These are phyloP conservation scores for Drosophila repleta DNA, from an alignment of 1,140 invertebrate genomes.

Conservation along the genomic window DNA sequence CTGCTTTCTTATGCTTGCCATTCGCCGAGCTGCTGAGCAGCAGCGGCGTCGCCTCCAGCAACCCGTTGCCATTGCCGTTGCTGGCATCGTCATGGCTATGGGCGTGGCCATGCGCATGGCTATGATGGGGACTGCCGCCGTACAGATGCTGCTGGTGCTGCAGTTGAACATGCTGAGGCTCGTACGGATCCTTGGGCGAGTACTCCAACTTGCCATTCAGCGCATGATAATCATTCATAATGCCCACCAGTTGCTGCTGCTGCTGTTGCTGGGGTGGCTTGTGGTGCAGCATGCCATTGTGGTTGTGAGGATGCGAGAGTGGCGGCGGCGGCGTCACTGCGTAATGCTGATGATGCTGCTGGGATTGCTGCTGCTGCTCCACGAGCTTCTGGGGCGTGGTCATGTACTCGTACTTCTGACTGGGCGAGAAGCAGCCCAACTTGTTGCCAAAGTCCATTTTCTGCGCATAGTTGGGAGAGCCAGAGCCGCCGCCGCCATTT, in stretches of 20 bases:
- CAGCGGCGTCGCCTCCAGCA: conserved; percentile 52
- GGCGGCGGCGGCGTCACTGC: conserved; percentile 60
- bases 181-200: conserved; percentile 75
- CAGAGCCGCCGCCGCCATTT: conserved; percentile 63
- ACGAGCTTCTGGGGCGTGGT: conserved; percentile 66
- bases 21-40: conserved; percentile 39
- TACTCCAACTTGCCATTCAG: conserved; percentile 78
- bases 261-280: conserved; percentile 51
- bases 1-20: conserved; percentile 70
- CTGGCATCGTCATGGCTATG: conserved; percentile 47
- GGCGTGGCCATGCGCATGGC: conserved; percentile 21
- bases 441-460: conserved; percentile 79
- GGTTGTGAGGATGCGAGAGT: conserved; percentile 30
- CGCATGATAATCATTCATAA: conserved; percentile 69
- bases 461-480: conserved; percentile 76
- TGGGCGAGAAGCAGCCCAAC: conserved; percentile 81
- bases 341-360: conserved; percentile 70
- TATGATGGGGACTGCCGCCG: conserved; percentile 69
- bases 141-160: conserved; percentile 69
- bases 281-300: conserved; percentile 72
- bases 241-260: conserved; percentile 68
- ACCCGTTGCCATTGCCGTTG: conserved; percentile 54
- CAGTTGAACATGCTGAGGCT: conserved; percentile 54
- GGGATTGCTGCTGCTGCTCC: conserved; percentile 59
- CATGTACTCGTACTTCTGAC: conserved; percentile 83